A percentile compares a stretch with the other conserved stretches of the same genome.
phyloP scores from a whole-genome alignment of 1,140 invertebrate genomes.

The Sminthurinus signatus region DNA sequence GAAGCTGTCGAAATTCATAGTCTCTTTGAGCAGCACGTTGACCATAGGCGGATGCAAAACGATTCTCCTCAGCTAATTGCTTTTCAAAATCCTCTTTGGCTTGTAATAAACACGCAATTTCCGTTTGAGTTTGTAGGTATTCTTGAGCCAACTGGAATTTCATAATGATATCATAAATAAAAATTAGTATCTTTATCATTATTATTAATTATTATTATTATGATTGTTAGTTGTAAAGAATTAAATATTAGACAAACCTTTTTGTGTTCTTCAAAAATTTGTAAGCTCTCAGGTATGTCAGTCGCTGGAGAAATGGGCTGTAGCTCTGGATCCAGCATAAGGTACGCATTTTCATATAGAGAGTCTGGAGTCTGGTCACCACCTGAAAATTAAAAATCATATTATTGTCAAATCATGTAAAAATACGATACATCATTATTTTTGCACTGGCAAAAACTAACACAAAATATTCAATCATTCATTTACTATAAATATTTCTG shows the following conservation, averaged over 20 bases:
- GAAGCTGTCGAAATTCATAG: slow-evolving; percentile 52
- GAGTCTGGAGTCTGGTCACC: not conserved
- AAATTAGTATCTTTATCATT: not conserved
- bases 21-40: slow-evolving; percentile 50
- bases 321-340: slow-evolving; percentile 68
- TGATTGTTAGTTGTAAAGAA: not conserved
- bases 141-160: slow-evolving; percentile 53
- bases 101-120: slow-evolving; percentile 62
- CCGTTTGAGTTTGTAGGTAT: slow-evolving; percentile 60
- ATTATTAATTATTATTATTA: slow-evolving; percentile 1
- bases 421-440: too few species aligned
- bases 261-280: slow-evolving; percentile 79
- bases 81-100: slow-evolving; percentile 61
- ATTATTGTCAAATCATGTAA: not conserved
- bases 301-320: slow-evolving; percentile 72
- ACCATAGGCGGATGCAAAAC: slow-evolving; percentile 46
- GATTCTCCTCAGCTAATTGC: slow-evolving; percentile 56
- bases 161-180: slow-evolving; percentile 9
- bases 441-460: too few species aligned
- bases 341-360: slow-evolving; percentile 60
- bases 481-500: too few species aligned
- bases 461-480: not conserved
- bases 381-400: slow-evolving; percentile 2
- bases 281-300: slow-evolving; percentile 64
- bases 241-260: slow-evolving; percentile 45